Evolutionary conservation across 2,888 invertebrate genomes (phyloP), one percentile per base, ranked within the genome.

Genomic region (Ormyrus rosae): DNA sequence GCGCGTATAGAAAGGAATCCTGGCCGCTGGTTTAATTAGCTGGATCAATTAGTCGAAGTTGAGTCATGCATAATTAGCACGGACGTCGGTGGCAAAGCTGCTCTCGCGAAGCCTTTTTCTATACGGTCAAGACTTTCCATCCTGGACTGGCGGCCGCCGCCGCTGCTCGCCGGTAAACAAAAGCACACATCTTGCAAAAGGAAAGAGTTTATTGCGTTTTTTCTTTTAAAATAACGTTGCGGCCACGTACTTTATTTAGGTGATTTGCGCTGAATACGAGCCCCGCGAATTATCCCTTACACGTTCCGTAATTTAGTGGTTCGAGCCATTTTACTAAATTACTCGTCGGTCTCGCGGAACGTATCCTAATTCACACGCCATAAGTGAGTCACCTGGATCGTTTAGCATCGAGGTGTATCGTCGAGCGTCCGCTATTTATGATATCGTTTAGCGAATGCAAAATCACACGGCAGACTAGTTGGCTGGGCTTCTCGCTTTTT

Each of bases 21-120:
- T 51, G 34, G 34, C 34, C 34, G 71, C 71, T 51, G 75, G 61
- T 79, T 81, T 79, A 81, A 81, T 81, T 79, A 79, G 78, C 81
- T 65, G 53, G 79, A 75, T 81, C 81, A 81, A 81, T 81, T 81
- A 81, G 76, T 65, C 79, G 75, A 65, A 72, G 81, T 81, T 81
- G 79, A 81, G 81, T 76, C 79, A 81, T 79, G 81, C 78, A 73
- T 81, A 81, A 81, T 81, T 81, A 79, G 76, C 81, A 50, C 46
- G 64, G 55, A 69, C 75, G 56, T 78, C 76, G 13, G 11, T 70
- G 48, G 48, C 50, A 34, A 34, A 34, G 34, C 34, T 4, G 34
- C 34, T 34, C 34, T 34, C 50, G 51, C 50, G 50, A 51, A 51
- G 61, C 60, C 50, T 46, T 65, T 67, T 76, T 76, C 71, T 53